These are phyloP conservation scores for Notoglanidium macrostoma DNA, from an alignment of 2,797 vertebrate species.

Conservation along the genomic window DNA sequence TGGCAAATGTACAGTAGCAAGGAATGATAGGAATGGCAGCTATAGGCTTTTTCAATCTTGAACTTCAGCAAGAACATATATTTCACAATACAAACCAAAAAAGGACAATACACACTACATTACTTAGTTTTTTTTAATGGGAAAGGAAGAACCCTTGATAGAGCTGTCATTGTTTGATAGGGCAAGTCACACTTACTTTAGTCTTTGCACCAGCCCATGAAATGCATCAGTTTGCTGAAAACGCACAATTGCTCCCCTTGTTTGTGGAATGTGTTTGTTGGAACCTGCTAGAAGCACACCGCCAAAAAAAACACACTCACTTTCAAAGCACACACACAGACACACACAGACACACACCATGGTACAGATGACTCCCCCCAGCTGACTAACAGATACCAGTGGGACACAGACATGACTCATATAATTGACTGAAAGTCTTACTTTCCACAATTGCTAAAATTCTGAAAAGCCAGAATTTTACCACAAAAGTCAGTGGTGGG, in stretches of 20 bases:
- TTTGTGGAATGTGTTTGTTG: constrained; percentile 68
- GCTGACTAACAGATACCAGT: constrained; percentile 73
- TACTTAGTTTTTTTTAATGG: not conserved
- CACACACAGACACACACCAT: constrained; percentile 46
- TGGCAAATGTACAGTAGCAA: not conserved
- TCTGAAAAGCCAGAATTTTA: not conserved
- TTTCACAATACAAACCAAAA: not conserved
- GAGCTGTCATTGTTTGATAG: not conserved
- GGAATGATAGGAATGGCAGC: not conserved
- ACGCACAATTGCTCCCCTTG: constrained; percentile 63
- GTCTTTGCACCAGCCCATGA: constrained; percentile 37
- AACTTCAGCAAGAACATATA: not conserved
- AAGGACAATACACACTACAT: not conserved
- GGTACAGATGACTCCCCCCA: constrained; percentile 57
- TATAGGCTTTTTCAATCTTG: not conserved
- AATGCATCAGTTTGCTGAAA: constrained; percentile 66
- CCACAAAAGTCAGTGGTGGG: not conserved
- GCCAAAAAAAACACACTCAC: constrained; percentile 47
- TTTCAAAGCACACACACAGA: constrained; percentile 44
- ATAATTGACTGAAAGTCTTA: constrained; percentile 80
- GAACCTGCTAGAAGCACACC: constrained; percentile 58
- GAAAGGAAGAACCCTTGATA: not conserved
- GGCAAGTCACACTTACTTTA: not conserved
- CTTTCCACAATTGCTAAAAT: constrained; percentile 70
- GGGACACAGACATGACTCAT: constrained; percentile 80